Evolutionary conservation across 2,113 vertebrate species (phyloP).

Genomic region (Todiramphus chloris): DNA sequence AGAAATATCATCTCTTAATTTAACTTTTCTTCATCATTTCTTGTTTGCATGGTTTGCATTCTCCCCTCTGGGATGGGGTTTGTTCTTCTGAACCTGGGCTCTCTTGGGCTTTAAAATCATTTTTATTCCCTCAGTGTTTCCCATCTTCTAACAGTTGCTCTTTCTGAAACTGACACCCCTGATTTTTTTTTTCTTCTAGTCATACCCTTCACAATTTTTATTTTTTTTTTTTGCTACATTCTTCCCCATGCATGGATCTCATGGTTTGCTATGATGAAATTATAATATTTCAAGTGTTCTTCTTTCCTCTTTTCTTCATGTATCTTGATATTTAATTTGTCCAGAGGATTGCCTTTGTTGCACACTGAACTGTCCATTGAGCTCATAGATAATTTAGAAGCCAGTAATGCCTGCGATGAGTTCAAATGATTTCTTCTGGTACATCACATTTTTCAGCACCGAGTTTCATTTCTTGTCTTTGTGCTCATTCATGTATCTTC

Average conservation of each 20-base stretch:
- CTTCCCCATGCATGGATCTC: not conserved
- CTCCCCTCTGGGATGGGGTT: fast-evolving
- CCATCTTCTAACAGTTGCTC: not conserved
- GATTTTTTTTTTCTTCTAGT: not conserved
- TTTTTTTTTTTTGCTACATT: not conserved
- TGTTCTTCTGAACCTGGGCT: not conserved
- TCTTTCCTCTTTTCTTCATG: constrained; percentile 2
- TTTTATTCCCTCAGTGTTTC: not conserved
- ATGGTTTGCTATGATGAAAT: not conserved
- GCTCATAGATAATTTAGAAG: constrained; percentile 29
- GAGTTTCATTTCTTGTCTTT: not conserved
- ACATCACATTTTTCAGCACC: not conserved
- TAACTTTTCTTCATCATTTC: not conserved
- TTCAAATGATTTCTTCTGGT: not conserved
- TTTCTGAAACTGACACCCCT: not conserved
- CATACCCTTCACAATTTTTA: not conserved
- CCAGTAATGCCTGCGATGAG: not conserved
- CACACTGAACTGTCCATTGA: not conserved
- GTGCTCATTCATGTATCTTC: not conserved
- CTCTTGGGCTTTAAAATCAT: not conserved
- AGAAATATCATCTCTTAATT: not conserved
- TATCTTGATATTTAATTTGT: not conserved
- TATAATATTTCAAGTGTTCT: not conserved
- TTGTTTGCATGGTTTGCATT: not conserved
- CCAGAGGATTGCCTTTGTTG: not conserved